Conservation (phyloP, 2,113 vertebrate species). For the Cyphomyrus plagiostoma region DNA sequence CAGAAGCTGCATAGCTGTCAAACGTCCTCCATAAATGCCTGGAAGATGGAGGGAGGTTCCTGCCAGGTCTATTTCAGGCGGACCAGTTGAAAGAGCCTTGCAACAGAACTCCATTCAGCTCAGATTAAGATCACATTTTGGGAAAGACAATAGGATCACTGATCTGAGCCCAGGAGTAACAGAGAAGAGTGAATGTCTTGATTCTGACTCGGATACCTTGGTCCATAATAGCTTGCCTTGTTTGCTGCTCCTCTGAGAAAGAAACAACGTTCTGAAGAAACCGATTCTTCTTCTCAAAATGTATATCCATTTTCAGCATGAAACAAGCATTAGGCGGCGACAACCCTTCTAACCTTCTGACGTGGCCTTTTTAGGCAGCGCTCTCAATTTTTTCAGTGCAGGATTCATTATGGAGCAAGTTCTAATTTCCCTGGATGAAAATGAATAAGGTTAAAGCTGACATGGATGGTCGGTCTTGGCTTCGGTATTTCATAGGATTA, state of each 20-base stretch:
- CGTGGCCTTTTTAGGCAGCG: neutral
- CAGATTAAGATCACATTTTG: slow-evolving; percentile 60
- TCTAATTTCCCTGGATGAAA: slow-evolving; percentile 16
- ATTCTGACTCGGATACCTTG: slow-evolving; percentile 23
- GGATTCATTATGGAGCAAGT: slow-evolving; percentile 17
- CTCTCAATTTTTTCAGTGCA: slow-evolving; percentile 2
- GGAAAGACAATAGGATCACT: slow-evolving; percentile 48
- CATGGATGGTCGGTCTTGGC: neutral
- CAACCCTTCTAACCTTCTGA: slow-evolving; percentile 8
- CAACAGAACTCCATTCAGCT: slow-evolving; percentile 53
- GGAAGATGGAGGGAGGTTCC: slow-evolving; percentile 31
- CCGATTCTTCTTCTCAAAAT: slow-evolving; percentile 18
- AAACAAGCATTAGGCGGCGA: slow-evolving; percentile 17
- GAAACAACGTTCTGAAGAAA: slow-evolving; percentile 17
- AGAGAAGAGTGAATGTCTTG: slow-evolving; percentile 46
- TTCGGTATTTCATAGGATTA: neutral
- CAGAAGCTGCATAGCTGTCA: neutral
- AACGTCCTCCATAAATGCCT: slow-evolving; percentile 24
- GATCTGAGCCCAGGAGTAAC: slow-evolving; percentile 45
- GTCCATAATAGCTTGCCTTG: slow-evolving; percentile 21
- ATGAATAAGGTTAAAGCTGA: neutral
- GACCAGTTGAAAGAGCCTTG: slow-evolving; percentile 44
- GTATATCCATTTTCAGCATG: slow-evolving; percentile 22
- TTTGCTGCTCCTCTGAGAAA: slow-evolving; percentile 14
- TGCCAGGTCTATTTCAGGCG: slow-evolving; percentile 35